Evolutionary conservation across 2,888 invertebrate genomes (phyloP), one percentile per base, ranked within the genome.

Genomic region (Serripes groenlandicus): DNA sequence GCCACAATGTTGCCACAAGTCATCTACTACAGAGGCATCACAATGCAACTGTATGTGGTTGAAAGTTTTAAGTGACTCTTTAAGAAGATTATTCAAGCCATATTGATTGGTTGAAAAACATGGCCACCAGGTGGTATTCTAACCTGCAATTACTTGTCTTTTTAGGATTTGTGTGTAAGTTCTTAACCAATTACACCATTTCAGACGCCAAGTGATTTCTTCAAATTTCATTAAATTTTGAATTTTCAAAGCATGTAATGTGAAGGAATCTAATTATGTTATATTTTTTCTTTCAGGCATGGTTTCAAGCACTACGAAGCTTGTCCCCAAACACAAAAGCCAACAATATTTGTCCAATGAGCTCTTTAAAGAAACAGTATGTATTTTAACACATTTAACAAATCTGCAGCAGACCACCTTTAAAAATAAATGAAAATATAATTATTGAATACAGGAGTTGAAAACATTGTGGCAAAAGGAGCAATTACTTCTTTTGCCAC

Each of bases 361-460:
- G 97, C 78, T 98, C 97, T 95, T 96, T 99, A 86, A 98, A 98
- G 97, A 99, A 99, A 96, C 99, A 99, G 99, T 99, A 96, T 97
- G 98, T 97, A 88, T n/a, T n/a, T n/a, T n/a, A n/a, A n/a, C 23
- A 42, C 9, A 42, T 42, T 42, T 7, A 42, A 15, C 9, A 56
- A 7, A 56, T 56, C 56, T 56, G 56, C 56, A n/a, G 56, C n/a
- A 56, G 11, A 56, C n/a, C n/a, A n/a, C n/a, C n/a, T n/a, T n/a
- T n/a, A n/a, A n/a, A n/a, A n/a, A n/a, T n/a, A n/a, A n/a, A n/a
- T n/a, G n/a, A n/a, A n/a, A n/a, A n/a, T n/a, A n/a, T n/a, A 56
- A 56, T n/a, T 56, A n/a, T 56, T 56, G 23, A 15, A n/a, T 15
- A 56, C 5, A 42, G 15, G 42, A n/a, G 56, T 15, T 15, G 23